Evolutionary conservation across 2,113 vertebrate genomes (phyloP).

Genomic region (Melospiza georgiana): DNA sequence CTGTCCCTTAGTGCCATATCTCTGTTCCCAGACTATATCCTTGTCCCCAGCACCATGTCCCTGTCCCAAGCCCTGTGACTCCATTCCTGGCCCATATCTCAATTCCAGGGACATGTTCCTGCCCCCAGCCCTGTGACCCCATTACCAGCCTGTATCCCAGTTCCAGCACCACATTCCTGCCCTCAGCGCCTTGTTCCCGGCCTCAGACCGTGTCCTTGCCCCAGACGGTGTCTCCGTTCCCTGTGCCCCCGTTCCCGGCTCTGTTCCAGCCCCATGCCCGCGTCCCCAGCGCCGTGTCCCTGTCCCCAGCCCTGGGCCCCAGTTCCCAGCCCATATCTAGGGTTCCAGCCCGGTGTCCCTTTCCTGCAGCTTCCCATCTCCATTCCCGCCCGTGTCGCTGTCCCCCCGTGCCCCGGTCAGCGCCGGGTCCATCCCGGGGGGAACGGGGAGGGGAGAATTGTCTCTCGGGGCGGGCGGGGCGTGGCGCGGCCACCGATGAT

Average conservation of each 20-base stretch:
- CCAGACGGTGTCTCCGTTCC: too few relatives aligned
- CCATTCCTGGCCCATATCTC: not conserved
- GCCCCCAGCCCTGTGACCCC: not conserved
- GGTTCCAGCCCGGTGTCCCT: not conserved
- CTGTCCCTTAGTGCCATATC: not conserved
- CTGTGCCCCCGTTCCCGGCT: not conserved
- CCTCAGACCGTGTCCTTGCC: not conserved
- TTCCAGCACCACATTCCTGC: not conserved
- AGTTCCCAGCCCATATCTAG: not conserved
- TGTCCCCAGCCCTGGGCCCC: not conserved
- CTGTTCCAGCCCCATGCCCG: not conserved
- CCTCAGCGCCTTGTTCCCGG: not conserved
- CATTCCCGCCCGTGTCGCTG: not conserved
- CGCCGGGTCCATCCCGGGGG: not conserved
- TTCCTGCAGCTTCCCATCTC: not conserved
- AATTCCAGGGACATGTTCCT: not conserved
- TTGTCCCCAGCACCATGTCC: not conserved
- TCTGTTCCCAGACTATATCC: not conserved
- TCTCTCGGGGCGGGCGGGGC: not conserved
- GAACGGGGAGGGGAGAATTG: rapidly evolving
- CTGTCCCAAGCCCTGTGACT: not conserved
- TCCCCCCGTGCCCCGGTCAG: not conserved
- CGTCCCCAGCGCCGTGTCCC: not conserved
- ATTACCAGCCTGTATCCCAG: not conserved
- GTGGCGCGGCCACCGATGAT: not conserved